These are phyloP conservation scores for Drosophila falleni DNA, from an alignment of 2,888 invertebrate genomes.

Conservation along the genomic window DNA sequence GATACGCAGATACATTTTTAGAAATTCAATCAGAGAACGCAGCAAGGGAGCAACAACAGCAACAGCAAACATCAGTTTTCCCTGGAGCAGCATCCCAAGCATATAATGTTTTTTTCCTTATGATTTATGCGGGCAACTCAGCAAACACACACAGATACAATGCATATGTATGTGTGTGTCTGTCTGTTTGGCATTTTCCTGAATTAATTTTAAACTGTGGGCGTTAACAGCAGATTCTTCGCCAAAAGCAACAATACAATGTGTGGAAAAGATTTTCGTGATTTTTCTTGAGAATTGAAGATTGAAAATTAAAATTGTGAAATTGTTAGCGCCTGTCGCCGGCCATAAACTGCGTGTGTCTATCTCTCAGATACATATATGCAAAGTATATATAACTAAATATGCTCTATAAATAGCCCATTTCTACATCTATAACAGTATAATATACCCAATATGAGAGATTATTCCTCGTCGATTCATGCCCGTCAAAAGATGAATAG, in stretches of 20 bases:
- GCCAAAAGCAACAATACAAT: constrained; percentile 20
- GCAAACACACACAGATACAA: constrained; percentile 16
- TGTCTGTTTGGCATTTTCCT: constrained; percentile 36
- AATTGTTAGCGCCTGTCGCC: constrained; percentile 76
- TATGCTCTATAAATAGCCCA: constrained; percentile 43
- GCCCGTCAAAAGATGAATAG: constrained; percentile 49
- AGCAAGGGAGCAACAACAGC: constrained; percentile 55
- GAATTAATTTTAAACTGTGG: constrained; percentile 44
- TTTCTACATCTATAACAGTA: constrained; percentile 38
- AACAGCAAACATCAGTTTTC: constrained; percentile 9
- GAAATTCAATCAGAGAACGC: constrained; percentile 69
- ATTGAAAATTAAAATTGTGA: constrained; percentile 42
- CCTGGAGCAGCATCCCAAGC: constrained; percentile 53
- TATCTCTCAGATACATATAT: constrained; percentile 14
- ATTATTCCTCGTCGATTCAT: constrained; percentile 35
- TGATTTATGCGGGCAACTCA: constrained; percentile 69
- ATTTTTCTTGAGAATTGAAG: constrained; percentile 48
- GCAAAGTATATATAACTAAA: constrained; percentile 9
- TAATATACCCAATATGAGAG: constrained; percentile 17
- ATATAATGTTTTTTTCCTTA: constrained; percentile 18
- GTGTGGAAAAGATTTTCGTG: constrained; percentile 55
- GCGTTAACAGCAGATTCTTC: constrained; percentile 21
- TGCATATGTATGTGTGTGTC: background rate
- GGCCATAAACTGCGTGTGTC: constrained; percentile 50
- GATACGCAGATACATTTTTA: constrained; percentile 68